A percentile compares a stretch with the other conserved stretches of the same genome.
These are phyloP conservation scores for Nannoperca australis DNA, from an alignment of 2,797 vertebrate species.

Conservation along the genomic window DNA sequence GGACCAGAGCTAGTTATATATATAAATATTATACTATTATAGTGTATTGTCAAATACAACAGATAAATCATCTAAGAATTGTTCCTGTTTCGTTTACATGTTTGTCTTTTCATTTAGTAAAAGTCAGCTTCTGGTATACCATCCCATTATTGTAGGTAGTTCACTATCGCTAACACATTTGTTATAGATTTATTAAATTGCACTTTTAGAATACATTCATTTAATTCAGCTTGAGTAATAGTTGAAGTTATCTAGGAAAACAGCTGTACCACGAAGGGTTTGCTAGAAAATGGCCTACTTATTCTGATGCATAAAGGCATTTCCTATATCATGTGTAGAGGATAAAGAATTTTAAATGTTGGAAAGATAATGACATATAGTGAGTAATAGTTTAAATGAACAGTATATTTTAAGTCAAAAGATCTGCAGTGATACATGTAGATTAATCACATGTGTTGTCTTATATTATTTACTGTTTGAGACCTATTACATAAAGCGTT, in stretches of 20 bases:
- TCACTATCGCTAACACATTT: background rate
- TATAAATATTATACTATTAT: background rate
- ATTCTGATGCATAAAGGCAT: background rate
- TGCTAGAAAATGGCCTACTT: conserved; percentile 3
- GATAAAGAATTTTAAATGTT: background rate
- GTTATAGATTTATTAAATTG: background rate
- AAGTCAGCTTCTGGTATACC: background rate
- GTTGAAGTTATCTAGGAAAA: background rate
- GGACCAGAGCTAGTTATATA: background rate
- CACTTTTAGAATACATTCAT: background rate
- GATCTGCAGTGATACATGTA: background rate
- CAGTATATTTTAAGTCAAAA: background rate
- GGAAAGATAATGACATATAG: too few species aligned
- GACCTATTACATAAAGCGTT: background rate
- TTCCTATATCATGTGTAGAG: background rate
- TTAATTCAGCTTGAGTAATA: background rate
- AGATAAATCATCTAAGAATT: rapidly evolving
- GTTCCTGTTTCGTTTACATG: background rate
- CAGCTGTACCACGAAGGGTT: background rate
- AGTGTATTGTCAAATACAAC: background rate
- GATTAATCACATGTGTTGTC: background rate
- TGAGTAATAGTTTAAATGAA: too few species aligned
- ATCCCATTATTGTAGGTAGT: background rate
- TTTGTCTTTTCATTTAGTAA: background rate
- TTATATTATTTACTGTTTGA: background rate